phyloP scores from a whole-genome alignment of 2,888 invertebrate genomes.

The Heteropelma amictum region DNA sequence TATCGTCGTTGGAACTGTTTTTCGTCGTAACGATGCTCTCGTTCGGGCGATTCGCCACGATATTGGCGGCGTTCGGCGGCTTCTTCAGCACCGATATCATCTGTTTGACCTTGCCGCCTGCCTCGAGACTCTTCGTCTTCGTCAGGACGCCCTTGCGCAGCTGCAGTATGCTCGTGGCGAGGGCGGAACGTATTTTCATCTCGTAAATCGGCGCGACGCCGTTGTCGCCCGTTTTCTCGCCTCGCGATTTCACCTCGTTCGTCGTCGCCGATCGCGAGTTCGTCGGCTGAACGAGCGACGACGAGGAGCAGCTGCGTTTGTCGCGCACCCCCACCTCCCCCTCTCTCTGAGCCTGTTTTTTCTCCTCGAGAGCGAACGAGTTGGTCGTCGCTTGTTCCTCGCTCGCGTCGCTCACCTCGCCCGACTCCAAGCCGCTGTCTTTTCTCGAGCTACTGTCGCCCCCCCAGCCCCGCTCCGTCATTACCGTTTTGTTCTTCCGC shows the following conservation, averaged over 20 bases:
- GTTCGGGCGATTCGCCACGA: slow-evolving; percentile 57
- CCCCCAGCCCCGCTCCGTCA: no score
- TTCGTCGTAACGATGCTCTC: slow-evolving; percentile 70
- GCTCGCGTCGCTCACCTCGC: slow-evolving; percentile 75
- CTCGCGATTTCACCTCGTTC: not conserved
- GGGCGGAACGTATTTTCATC: slow-evolving; percentile 70
- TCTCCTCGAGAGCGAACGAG: not conserved
- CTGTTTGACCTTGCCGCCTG: slow-evolving; percentile 62
- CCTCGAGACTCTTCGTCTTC: slow-evolving; percentile 65
- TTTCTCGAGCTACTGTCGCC: slow-evolving; percentile 72
- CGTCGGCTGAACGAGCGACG: not conserved
- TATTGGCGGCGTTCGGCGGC: slow-evolving; percentile 72
- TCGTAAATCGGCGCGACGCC: slow-evolving; percentile 56
- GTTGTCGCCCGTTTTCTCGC: slow-evolving; percentile 3
- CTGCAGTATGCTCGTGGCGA: slow-evolving; percentile 70
- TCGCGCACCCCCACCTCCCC: not conserved
- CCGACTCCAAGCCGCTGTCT: slow-evolving; percentile 77
- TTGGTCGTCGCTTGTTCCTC: slow-evolving; percentile 63
- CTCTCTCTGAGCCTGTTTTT: not conserved
- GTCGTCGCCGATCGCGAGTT: not conserved
- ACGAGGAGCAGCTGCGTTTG: not conserved
- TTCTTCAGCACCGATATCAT: slow-evolving; percentile 80
- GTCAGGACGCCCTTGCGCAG: slow-evolving; percentile 64
- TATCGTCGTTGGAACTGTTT: slow-evolving; percentile 67
- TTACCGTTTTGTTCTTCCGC: no score